Conservation (phyloP, 1,140 invertebrate genomes). For the Diprion similis region DNA sequence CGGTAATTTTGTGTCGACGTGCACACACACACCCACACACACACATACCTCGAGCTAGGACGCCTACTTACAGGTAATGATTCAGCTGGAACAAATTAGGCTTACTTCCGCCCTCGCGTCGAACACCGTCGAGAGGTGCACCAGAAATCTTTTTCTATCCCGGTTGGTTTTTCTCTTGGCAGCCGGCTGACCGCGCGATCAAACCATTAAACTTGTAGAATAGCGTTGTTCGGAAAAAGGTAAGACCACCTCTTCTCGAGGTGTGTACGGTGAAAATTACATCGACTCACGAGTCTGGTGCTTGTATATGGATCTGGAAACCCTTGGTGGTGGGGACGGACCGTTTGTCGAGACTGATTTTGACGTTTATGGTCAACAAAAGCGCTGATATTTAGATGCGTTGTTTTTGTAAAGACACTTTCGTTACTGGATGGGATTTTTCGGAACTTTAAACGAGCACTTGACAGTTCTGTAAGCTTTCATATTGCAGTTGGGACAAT, state of each 20-base stretch:
- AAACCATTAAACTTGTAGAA: background rate
- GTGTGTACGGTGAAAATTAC: background rate
- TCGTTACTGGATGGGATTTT: too few species aligned
- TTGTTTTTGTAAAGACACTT: too few species aligned
- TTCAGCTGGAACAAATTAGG: conserved; percentile 7
- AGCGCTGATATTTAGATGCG: too few species aligned
- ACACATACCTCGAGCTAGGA: background rate
- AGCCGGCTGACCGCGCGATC: background rate
- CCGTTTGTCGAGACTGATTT: too few species aligned
- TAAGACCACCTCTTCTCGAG: too few species aligned
- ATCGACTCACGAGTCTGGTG: background rate
- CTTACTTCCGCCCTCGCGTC: background rate
- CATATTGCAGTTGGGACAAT: too few species aligned
- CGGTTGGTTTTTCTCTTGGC: background rate
- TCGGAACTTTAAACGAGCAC: too few species aligned
- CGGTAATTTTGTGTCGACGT: background rate
- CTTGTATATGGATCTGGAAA: background rate
- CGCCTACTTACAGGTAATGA: conserved; percentile 1
- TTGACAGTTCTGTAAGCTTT: too few species aligned
- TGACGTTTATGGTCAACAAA: too few species aligned
- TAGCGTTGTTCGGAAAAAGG: background rate
- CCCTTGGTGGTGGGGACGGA: too few species aligned
- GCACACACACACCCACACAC: background rate
- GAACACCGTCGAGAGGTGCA: background rate
- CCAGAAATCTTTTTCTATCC: background rate